Base-by-base conservation (phyloP, 2,888 invertebrate genomes). In the Drosophila austrosaltans region DNA sequence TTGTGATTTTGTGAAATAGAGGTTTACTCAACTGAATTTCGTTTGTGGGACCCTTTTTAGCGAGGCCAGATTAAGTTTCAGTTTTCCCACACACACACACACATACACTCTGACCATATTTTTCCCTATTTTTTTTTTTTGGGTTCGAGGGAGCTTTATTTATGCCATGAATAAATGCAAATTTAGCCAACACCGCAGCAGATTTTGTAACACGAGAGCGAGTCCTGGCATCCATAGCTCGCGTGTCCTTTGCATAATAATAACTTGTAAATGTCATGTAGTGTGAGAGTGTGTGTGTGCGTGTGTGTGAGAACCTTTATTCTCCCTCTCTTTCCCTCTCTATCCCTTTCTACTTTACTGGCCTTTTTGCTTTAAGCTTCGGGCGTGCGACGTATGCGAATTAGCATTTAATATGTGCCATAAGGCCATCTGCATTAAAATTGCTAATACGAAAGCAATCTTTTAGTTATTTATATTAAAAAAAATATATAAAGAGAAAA, bases 211-310 rank as follows among this genome's bases (percentile, higher is more conserved):
- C 79, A 82, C 82, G 80, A 66, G 66, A 59, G 59, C 42, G 58
- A 76, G 72, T 74, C 76, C 67, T 39, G 58, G 39, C 58, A 65
- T 32, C 65, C 66, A 54, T 22, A 72, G 79, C 82, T 28, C 75
- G 79, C 82, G 81, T 85, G 83, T 83, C 86, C 83, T 83, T 83
- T 83, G 83, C 83, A 83, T 83, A 83, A 83, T 83, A 83, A 83
- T 83, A 83, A 75, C 86, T 85, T 83, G 83, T 83, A 84, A 74
- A 81, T 81, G 83, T 79, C 83, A 79, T 83, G 86, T 79, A 81
- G 79, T 72, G 65, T 76, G 69, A 70, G 59, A 12, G 39, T 61
- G 32, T 40, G 48, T 42, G 48, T 40, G 36, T 58, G 64, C 53
- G n/a, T 36, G 36, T 20, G 8, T 16, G 53, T 12, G 12, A 10